Conservation (phyloP, 2,888 invertebrate genomes). For the Brachylomia viminalis region DNA sequence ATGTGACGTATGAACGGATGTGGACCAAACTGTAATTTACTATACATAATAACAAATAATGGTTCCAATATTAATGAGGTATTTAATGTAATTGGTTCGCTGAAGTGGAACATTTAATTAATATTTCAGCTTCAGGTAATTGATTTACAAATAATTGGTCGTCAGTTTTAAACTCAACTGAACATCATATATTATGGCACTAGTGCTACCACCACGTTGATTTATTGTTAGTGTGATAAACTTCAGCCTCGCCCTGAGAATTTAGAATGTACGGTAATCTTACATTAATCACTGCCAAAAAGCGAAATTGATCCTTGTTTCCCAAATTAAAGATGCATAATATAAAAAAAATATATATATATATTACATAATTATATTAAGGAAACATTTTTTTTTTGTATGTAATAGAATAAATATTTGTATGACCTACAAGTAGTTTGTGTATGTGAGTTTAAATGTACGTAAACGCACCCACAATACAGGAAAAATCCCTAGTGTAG, state of each 20-base stretch:
- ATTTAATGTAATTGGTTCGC: constrained; percentile 8
- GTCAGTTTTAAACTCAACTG: not conserved
- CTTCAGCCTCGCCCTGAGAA: not conserved
- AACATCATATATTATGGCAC: not conserved
- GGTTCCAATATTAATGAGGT: constrained; percentile 13
- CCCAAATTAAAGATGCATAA: not conserved
- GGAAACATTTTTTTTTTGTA: too few relatives aligned
- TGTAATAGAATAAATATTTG: too few relatives aligned
- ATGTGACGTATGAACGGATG: constrained; percentile 26
- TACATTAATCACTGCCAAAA: not conserved
- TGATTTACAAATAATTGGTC: constrained; percentile 15
- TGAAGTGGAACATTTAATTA: constrained; percentile 23
- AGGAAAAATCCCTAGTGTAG: too few relatives aligned
- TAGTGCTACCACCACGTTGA: too few relatives aligned
- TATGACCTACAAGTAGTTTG: too few relatives aligned
- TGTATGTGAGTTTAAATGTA: too few relatives aligned
- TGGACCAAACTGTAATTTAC: constrained; percentile 42
- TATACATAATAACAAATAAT: constrained; percentile 20
- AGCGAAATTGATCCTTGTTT: not conserved
- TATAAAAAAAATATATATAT: too few relatives aligned
- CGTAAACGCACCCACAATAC: too few relatives aligned
- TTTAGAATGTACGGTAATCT: not conserved
- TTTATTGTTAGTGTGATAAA: not conserved
- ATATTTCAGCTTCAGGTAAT: constrained; percentile 19
- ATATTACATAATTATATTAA: too few relatives aligned